Conservation (phyloP, 2,113 vertebrate genomes). For the Noctilio leporinus region DNA sequence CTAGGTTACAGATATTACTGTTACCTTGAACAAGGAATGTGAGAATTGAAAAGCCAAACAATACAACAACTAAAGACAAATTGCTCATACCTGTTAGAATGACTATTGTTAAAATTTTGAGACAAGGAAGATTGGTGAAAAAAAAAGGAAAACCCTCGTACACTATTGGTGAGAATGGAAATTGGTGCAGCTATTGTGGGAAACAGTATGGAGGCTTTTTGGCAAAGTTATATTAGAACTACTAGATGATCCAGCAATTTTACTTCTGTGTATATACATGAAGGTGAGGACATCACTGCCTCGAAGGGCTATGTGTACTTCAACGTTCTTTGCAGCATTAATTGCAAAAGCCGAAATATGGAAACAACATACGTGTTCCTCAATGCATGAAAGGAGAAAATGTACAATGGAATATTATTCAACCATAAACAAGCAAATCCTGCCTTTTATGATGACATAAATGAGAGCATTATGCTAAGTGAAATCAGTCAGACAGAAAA, state of each 20-base stretch:
- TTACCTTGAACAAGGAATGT: neutral
- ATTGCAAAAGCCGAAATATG: neutral
- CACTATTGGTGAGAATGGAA: neutral
- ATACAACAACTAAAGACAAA: neutral
- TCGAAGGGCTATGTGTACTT: neutral
- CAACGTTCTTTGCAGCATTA: neutral
- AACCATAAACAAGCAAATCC: neutral
- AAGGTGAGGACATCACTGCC: neutral
- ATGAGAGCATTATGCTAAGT: neutral
- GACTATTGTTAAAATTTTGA: neutral
- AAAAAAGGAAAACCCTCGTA: neutral
- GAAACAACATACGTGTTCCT: neutral
- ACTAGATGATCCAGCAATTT: neutral
- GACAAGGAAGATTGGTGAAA: neutral
- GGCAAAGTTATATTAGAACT: neutral
- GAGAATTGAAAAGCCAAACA: neutral
- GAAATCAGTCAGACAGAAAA: neutral
- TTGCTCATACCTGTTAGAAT: neutral
- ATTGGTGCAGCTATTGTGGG: neutral
- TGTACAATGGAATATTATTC: neutral
- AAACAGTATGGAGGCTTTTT: neutral
- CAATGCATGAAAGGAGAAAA: neutral
- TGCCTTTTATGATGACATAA: neutral
- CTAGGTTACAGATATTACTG: neutral
- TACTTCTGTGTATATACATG: neutral